Evolutionary conservation across 2,797 vertebrate genomes (phyloP).

Genomic region (Arremon brunneinucha): DNA sequence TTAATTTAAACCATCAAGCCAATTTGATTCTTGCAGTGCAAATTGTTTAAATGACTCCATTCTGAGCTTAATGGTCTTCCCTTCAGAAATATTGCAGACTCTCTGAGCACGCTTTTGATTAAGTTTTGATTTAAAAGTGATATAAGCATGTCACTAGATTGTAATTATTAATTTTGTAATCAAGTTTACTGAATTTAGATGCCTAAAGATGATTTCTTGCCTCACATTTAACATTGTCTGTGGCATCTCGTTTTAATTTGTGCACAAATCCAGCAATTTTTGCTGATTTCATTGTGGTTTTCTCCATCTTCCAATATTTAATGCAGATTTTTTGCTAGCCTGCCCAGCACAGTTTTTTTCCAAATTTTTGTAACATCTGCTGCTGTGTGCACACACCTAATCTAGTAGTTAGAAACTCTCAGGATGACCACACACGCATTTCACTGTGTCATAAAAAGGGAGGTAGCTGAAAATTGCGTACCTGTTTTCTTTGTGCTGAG

Average conservation of each 20-base stretch:
- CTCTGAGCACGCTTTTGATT: not conserved
- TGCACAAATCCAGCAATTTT: not conserved
- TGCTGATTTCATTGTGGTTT: not conserved
- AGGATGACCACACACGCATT: not conserved
- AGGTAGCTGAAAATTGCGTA: not conserved
- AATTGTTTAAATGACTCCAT: not conserved
- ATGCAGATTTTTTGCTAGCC: not conserved
- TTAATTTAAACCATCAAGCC: not conserved
- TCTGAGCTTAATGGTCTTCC: not conserved
- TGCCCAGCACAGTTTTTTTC: not conserved
- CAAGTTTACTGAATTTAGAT: not conserved
- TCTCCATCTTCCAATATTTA: not conserved
- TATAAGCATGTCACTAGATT: not conserved
- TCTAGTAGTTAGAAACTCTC: not conserved
- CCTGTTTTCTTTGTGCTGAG: not conserved
- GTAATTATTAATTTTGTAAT: not conserved
- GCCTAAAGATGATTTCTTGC: not conserved
- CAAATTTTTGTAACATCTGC: not conserved
- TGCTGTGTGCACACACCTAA: not conserved
- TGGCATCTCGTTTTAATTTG: not conserved
- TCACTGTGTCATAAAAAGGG: not conserved
- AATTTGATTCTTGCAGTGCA: not conserved
- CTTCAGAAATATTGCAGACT: not conserved
- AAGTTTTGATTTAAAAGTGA: not conserved
- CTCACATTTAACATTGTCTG: not conserved